A percentile compares a stretch with the other conserved stretches of the same genome.
Evolutionary conservation across 2,888 invertebrate species (phyloP).

Genomic region (Chrysotoxum bicinctum): DNA sequence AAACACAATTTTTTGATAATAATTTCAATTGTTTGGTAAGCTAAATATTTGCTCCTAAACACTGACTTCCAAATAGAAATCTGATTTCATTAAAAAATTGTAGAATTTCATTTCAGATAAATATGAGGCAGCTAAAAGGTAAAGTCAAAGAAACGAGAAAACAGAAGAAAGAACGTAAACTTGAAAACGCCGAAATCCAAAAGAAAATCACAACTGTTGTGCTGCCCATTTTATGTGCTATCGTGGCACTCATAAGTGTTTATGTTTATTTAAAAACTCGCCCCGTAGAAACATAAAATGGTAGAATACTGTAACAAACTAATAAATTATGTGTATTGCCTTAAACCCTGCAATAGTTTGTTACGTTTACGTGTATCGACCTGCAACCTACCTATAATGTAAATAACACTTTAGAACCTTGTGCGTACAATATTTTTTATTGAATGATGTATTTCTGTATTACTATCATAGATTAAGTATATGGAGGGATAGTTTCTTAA

Average conservation of each 20-base stretch:
- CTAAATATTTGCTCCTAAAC: background rate
- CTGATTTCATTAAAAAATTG: background rate
- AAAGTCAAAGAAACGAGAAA: conserved; percentile 91
- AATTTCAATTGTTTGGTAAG: conserved; percentile 14
- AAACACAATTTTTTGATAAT: background rate
- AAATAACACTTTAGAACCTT: background rate
- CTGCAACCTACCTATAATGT: background rate
- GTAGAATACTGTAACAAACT: background rate
- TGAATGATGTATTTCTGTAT: background rate
- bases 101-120: conserved; percentile 69
- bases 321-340: background rate
- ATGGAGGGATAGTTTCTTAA: background rate
- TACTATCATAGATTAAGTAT: background rate
- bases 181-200: conserved; percentile 90
- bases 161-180: conserved; percentile 92
- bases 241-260: conserved; percentile 87
- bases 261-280: conserved; percentile 92
- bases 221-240: conserved; percentile 87
- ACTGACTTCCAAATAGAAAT: background rate
- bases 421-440: background rate
- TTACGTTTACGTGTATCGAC: background rate
- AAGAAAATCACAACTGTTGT: conserved; percentile 90
- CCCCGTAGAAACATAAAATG: conserved; percentile 81
- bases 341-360: conserved; percentile 6
- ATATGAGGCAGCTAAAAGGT: conserved; percentile 91